A percentile compares a stretch with the other conserved stretches of the same genome.
Evolutionary conservation across 2,888 invertebrate species (phyloP).

Genomic region (Homarus gammarus): DNA sequence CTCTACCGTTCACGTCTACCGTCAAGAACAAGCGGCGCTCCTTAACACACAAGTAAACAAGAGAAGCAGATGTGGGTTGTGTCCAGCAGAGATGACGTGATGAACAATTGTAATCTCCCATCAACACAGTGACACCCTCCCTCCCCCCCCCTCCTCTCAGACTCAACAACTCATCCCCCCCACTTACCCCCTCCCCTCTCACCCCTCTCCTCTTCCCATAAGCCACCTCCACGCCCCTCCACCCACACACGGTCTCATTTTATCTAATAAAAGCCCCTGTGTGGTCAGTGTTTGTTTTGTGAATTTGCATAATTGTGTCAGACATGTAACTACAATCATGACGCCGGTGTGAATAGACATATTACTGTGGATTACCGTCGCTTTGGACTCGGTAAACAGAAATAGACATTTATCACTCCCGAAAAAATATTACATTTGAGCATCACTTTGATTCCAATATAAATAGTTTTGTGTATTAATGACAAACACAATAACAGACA

Average conservation of each 20-base stretch:
- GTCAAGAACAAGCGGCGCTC: background rate
- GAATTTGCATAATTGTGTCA: conserved; percentile 48
- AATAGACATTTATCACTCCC: background rate
- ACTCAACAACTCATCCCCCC: background rate
- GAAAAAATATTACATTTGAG: too few species aligned
- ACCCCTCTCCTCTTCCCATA: background rate
- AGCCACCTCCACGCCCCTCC: conserved; percentile 24
- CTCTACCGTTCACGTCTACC: too few species aligned
- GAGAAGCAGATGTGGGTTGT: background rate
- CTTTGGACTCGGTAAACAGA: background rate
- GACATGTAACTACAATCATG: conserved; percentile 34
- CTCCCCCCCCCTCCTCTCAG: background rate
- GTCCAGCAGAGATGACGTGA: conserved; percentile 48
- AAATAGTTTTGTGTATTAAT: too few species aligned
- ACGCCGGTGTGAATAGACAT: background rate
- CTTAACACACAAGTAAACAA: conserved; percentile 5
- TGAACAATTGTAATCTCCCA: conserved; percentile 52
- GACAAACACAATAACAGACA: background rate
- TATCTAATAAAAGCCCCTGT: conserved; percentile 41
- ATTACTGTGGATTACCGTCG: background rate
- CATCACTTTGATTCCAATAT: too few species aligned
- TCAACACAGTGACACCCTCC: conserved; percentile 35
- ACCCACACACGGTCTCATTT: conserved; percentile 32
- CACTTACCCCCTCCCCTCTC: background rate
- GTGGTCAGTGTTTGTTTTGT: conserved; percentile 56